Evolutionary conservation across 2,797 vertebrate genomes (phyloP).

Genomic region (Chrosomus eos): DNA sequence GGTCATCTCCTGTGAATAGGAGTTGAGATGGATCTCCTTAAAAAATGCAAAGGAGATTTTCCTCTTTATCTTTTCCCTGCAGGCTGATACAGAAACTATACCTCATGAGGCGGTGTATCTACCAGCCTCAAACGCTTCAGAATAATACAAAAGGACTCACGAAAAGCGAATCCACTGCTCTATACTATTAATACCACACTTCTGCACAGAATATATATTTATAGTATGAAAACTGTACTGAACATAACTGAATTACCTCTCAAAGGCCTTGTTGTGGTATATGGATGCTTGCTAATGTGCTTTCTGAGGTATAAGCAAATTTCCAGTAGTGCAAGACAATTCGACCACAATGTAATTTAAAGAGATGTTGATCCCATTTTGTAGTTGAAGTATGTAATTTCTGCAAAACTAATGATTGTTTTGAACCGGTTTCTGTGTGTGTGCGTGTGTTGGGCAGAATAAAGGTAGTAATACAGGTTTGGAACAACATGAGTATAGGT

Average conservation of each 20-base stretch:
- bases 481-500: not conserved
- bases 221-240: not conserved
- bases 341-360: not conserved
- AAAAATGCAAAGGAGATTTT: conserved; percentile 10
- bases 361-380: not conserved
- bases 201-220: conserved; percentile 18
- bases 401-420: not conserved
- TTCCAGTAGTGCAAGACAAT: conserved; percentile 2
- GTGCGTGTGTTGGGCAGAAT: not conserved
- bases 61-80: conserved; percentile 1
- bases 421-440: not conserved
- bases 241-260: not conserved
- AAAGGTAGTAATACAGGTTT: not conserved
- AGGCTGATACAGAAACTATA: not conserved
- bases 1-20: not conserved
- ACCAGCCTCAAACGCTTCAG: conserved; percentile 3
- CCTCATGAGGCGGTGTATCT: not conserved
- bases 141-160: conserved; percentile 10
- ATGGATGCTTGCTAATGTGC: conserved; percentile 1
- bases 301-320: not conserved
- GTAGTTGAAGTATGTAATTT: not conserved
- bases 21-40: conserved; percentile 9
- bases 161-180: not conserved
- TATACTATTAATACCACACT: conserved; percentile 12
- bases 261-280: not conserved